Percentiles rank a stretch among this genome's conserved stretches.
Conservation (phyloP, 2,113 vertebrate species). For the Pampusana beccarii region DNA sequence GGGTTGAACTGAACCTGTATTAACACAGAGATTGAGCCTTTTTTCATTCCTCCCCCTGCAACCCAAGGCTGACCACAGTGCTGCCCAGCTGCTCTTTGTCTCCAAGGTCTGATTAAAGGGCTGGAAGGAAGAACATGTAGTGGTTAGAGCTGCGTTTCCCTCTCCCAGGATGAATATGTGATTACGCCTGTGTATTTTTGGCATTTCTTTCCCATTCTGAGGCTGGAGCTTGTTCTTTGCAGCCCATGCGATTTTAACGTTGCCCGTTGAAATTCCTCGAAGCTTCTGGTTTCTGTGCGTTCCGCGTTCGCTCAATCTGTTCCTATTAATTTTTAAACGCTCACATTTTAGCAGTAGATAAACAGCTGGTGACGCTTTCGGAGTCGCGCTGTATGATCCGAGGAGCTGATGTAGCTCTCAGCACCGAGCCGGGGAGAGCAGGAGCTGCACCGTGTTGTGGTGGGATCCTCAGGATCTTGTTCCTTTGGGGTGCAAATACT, state of each 20-base stretch:
- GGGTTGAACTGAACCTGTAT: background rate
- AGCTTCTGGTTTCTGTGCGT: background rate
- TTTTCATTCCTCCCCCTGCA: background rate
- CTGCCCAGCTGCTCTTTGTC: background rate
- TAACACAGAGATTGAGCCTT: background rate
- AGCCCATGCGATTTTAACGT: accelerated
- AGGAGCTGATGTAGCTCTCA: background rate
- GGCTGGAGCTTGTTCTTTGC: background rate
- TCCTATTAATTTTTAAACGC: constrained; percentile 17
- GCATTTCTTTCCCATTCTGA: accelerated
- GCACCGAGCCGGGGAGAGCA: background rate
- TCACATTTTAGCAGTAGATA: background rate
- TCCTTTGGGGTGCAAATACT: background rate
- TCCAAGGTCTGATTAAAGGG: background rate
- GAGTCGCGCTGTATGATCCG: background rate
- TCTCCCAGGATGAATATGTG: background rate
- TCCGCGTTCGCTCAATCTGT: background rate
- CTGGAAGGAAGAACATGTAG: background rate
- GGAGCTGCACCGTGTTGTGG: accelerated
- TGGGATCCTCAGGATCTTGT: accelerated
- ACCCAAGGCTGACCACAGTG: background rate
- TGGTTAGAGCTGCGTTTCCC: background rate
- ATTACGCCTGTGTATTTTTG: background rate
- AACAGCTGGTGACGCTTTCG: background rate
- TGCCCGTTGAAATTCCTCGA: background rate